phyloP scores from a whole-genome alignment of 2,113 vertebrate genomes.

The Atractosteus spatula region DNA sequence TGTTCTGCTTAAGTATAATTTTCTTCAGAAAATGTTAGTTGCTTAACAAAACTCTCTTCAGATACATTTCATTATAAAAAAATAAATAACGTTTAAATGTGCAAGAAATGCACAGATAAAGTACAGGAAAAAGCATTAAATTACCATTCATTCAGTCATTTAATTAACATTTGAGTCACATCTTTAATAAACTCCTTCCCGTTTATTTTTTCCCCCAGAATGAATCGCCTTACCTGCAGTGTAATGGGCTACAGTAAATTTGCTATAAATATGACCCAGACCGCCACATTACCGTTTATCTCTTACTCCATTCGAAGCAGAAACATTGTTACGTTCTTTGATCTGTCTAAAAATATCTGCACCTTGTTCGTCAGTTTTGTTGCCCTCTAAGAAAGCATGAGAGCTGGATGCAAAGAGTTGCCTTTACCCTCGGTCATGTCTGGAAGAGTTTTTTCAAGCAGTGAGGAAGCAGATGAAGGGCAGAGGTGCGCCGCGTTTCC shows the following conservation, averaged over 20 bases:
- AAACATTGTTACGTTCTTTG: not conserved
- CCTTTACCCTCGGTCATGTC: conserved; percentile 68
- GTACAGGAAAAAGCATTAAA: not conserved
- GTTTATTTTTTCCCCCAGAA: not conserved
- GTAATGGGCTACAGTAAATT: not conserved
- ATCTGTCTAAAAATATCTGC: not conserved
- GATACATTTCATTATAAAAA: too few species aligned
- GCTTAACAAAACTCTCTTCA: too few species aligned
- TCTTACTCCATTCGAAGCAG: not conserved
- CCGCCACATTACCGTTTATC: not conserved
- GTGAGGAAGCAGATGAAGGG: conserved; percentile 49
- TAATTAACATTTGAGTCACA: not conserved
- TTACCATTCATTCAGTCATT: not conserved
- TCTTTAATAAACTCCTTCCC: not conserved
- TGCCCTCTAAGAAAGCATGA: conserved; percentile 69
- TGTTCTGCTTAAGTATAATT: too few species aligned
- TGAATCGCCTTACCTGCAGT: conserved; percentile 4
- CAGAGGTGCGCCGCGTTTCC: conserved; percentile 68
- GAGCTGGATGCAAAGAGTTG: conserved; percentile 75
- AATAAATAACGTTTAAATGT: too few species aligned
- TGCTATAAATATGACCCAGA: conserved; percentile 2
- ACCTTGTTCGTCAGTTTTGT: conserved; percentile 1
- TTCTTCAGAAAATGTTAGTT: too few species aligned
- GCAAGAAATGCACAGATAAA: not conserved
- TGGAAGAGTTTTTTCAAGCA: conserved; percentile 67